These are phyloP conservation scores for Semotilus atromaculatus DNA, from an alignment of 2,797 vertebrate genomes.

Conservation along the genomic window DNA sequence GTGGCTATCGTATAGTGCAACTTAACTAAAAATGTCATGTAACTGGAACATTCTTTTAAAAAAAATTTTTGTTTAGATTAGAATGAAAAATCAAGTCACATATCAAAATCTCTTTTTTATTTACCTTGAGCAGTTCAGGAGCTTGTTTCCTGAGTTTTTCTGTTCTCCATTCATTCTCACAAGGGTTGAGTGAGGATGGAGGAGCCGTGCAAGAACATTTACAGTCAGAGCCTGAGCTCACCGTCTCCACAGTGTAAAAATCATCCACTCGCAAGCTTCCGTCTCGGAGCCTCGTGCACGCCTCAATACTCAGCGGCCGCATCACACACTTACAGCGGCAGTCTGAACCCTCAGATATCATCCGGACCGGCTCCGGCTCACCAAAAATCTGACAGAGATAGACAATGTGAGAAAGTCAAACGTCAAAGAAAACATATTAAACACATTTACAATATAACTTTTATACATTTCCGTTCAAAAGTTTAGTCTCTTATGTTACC, in stretches of 20 bases:
- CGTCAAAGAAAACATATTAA: not conserved
- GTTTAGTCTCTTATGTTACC: not conserved
- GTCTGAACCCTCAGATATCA: conserved; percentile 96
- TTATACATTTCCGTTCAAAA: not conserved
- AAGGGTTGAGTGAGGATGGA: conserved; percentile 95
- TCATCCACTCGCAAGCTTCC: conserved; percentile 88
- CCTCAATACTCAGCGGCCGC: conserved; percentile 90
- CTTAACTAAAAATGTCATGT: not conserved
- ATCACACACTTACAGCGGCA: conserved; percentile 98
- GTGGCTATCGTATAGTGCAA: not conserved
- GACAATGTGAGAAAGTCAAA: not conserved
- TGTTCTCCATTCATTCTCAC: conserved; percentile 97
- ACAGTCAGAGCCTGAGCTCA: conserved; percentile 94
- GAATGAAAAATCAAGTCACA: no score
- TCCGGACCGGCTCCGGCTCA: conserved; percentile 89
- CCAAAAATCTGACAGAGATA: conserved; percentile 82
- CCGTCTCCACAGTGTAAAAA: conserved; percentile 95
- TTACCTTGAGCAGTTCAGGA: conserved; percentile 92
- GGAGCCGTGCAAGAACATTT: conserved; percentile 95
- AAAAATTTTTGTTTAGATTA: no score
- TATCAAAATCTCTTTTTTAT: not conserved
- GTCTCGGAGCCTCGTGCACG: conserved; percentile 85
- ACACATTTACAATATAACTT: not conserved
- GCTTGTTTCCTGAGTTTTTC: conserved; percentile 98
- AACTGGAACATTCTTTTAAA: not conserved